These are phyloP conservation scores for Sinonovacula constricta DNA, from an alignment of 1,140 invertebrate species.

Conservation along the genomic window DNA sequence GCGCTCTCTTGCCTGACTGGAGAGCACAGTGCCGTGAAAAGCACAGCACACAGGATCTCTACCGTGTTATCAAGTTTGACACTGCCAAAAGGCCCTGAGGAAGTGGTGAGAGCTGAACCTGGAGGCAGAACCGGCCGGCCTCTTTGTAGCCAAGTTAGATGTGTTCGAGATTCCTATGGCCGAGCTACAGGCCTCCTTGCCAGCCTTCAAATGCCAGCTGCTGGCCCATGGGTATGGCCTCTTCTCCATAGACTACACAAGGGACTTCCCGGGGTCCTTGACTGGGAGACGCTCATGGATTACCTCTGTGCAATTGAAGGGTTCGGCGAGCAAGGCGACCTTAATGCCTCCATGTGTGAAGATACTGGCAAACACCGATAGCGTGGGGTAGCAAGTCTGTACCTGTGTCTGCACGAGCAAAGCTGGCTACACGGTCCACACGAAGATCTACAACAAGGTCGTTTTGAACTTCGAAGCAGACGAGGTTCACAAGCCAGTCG, in stretches of 20 bases:
- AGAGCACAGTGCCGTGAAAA: not conserved
- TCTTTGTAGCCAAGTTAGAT: constrained; percentile 3
- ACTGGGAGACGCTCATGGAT: not conserved
- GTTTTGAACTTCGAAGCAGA: constrained; percentile 2
- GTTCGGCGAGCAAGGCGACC: not conserved
- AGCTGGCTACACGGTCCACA: not conserved
- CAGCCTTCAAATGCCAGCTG: not conserved
- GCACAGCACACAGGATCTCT: not conserved
- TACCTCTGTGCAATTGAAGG: not conserved
- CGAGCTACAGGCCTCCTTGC: constrained; percentile 3
- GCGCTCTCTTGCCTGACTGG: not conserved
- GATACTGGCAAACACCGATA: constrained; percentile 1
- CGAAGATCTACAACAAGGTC: not conserved
- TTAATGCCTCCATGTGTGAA: not conserved
- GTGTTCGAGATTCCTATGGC: not conserved
- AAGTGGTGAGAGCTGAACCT: constrained; percentile 1
- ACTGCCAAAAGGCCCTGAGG: not conserved
- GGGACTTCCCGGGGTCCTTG: not conserved
- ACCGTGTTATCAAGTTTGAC: not conserved
- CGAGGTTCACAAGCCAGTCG: not conserved
- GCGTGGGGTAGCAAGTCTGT: constrained; percentile 6
- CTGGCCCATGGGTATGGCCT: not conserved
- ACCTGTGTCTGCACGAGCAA: not conserved
- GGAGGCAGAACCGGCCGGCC: not conserved
- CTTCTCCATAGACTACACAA: not conserved